phyloP scores from a whole-genome alignment of 2,888 invertebrate species.

The Ethmia dodecea region DNA sequence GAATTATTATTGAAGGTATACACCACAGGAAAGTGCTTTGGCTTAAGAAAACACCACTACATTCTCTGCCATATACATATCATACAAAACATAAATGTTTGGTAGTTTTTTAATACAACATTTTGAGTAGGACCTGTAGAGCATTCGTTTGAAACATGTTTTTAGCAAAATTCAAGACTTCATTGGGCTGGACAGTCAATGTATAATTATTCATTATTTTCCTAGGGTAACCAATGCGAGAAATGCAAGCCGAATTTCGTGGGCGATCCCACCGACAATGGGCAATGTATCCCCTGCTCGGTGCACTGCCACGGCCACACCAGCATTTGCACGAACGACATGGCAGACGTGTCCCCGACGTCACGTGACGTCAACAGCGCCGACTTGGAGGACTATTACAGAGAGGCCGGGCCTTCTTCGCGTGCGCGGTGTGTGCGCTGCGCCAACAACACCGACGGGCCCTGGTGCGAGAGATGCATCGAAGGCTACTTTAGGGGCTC shows the following conservation, averaged over 20 bases:
- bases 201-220: neutral
- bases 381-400: slow-evolving; percentile 80
- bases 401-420: slow-evolving; percentile 76
- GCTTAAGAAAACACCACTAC: no score
- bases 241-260: slow-evolving; percentile 94
- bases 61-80: no score
- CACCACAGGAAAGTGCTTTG: no score
- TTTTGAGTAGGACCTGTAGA: no score
- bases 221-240: slow-evolving; percentile 92
- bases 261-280: slow-evolving; percentile 92
- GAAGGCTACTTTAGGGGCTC: slow-evolving; percentile 86
- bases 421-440: slow-evolving; percentile 91
- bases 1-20: no score
- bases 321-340: slow-evolving; percentile 83
- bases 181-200: no score
- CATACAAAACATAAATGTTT: no score
- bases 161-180: no score
- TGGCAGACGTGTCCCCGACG: slow-evolving; percentile 55
- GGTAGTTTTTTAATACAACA: no score
- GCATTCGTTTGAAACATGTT: no score
- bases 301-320: slow-evolving; percentile 95
- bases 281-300: slow-evolving; percentile 90
- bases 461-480: slow-evolving; percentile 88
- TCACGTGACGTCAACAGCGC: slow-evolving; percentile 67
- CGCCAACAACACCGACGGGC: slow-evolving; percentile 88